Evolutionary conservation across 1,140 invertebrate species (phyloP).

Genomic region (Protaetia brevitarsis): DNA sequence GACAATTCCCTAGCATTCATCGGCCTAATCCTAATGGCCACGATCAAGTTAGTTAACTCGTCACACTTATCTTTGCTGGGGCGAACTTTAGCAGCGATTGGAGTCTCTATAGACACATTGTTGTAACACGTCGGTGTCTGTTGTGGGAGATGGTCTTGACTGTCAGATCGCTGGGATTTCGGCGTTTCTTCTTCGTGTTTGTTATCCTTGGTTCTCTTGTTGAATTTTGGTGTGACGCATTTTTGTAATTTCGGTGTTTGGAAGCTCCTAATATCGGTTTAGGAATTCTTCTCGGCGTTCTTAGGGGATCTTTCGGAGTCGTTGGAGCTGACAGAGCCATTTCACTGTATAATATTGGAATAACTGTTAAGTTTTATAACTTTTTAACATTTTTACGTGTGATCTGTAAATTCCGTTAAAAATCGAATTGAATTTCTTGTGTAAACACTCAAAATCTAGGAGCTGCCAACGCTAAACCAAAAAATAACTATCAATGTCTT

Average conservation of each 20-base stretch:
- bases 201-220: neutral
- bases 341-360: neutral
- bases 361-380: neutral
- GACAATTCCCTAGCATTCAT: constrained; percentile 55
- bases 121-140: constrained; percentile 55
- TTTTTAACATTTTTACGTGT: neutral
- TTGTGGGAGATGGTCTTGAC: constrained; percentile 39
- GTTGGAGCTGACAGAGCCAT: constrained; percentile 31
- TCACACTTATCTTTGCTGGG: constrained; percentile 51
- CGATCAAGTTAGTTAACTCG: constrained; percentile 59
- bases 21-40: constrained; percentile 64
- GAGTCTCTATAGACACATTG: constrained; percentile 54
- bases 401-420: neutral
- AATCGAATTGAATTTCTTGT: no score
- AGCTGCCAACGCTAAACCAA: no score
- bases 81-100: constrained; percentile 46
- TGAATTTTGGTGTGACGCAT: neutral
- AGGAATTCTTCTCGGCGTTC: constrained; percentile 29
- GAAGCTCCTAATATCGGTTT: neutral
- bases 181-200: neutral
- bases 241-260: neutral
- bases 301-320: constrained; percentile 30
- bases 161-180: neutral
- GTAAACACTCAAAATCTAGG: no score
- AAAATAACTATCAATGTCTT: no score